Conservation (phyloP, 1,140 invertebrate genomes). For the Aethina tumida region DNA sequence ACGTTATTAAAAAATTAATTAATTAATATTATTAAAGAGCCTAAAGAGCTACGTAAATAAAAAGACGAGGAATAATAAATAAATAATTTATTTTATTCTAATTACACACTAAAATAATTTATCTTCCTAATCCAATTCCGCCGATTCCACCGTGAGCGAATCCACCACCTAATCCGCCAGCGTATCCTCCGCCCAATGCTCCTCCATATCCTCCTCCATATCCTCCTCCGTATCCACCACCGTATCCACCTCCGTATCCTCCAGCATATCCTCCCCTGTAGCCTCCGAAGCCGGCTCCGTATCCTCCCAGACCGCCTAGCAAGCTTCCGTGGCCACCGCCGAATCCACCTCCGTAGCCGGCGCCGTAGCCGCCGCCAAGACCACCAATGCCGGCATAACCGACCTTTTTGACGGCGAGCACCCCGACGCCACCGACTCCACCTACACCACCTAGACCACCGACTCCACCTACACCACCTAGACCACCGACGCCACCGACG, state of each 20-base stretch:
- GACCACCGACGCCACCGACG: no score
- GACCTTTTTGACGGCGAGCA: no score
- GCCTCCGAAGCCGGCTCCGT: not conserved
- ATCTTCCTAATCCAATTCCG: not conserved
- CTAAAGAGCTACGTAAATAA: not conserved
- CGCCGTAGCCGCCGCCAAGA: conserved; percentile 5
- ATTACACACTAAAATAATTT: not conserved
- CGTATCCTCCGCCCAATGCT: not conserved
- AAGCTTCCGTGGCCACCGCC: no score
- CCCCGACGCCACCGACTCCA: conserved; percentile 6
- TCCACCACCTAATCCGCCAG: not conserved
- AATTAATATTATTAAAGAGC: no score
- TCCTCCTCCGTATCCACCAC: no score
- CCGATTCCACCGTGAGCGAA: not conserved
- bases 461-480: not conserved
- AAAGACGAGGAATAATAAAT: not conserved
- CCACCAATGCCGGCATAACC: conserved; percentile 1
- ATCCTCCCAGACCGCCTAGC: not conserved
- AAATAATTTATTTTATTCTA: not conserved
- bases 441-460: conserved; percentile 1
- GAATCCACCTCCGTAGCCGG: not conserved
- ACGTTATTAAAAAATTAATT: no score
- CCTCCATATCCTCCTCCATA: no score
- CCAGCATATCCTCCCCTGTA: not conserved
- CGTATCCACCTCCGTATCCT: not conserved